Evolutionary conservation across 1,140 invertebrate species (phyloP).

Genomic region (Sitobion miscanthi): DNA sequence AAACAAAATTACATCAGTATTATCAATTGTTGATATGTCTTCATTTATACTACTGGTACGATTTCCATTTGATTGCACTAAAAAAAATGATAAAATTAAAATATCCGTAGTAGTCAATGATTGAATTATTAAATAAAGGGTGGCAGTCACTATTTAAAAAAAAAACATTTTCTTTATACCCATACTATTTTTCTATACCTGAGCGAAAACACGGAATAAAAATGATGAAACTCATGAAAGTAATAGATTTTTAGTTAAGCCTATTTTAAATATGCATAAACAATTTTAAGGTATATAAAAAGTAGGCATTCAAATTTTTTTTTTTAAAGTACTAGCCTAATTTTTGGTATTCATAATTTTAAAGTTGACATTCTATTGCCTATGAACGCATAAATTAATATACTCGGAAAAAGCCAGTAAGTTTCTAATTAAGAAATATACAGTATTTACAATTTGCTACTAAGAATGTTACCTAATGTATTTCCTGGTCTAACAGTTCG

Average conservation of each 20-base stretch:
- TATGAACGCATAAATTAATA: not conserved
- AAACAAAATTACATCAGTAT: constrained; percentile 39
- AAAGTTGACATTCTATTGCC: not conserved
- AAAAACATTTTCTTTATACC: not conserved
- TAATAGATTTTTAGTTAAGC: too few relatives aligned
- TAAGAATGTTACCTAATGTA: constrained; percentile 21
- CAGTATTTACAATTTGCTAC: not conserved
- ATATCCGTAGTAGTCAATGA: not conserved
- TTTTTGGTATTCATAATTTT: not conserved
- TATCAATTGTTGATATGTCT: constrained; percentile 39
- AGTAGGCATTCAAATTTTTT: not conserved
- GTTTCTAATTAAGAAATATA: not conserved
- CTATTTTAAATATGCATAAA: not conserved
- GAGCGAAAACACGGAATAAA: not conserved
- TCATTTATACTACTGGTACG: constrained; percentile 47
- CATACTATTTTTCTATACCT: not conserved
- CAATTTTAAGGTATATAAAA: too few relatives aligned
- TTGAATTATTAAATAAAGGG: not conserved
- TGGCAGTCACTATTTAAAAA: not conserved
- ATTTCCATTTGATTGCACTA: constrained; percentile 44
- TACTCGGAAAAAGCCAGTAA: not conserved
- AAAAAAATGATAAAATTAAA: not conserved
- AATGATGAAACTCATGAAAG: not conserved
- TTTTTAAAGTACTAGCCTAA: not conserved
- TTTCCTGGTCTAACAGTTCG: constrained; percentile 61